Conservation (phyloP, 2,797 vertebrate species). For the Gadopsis marmoratus region DNA sequence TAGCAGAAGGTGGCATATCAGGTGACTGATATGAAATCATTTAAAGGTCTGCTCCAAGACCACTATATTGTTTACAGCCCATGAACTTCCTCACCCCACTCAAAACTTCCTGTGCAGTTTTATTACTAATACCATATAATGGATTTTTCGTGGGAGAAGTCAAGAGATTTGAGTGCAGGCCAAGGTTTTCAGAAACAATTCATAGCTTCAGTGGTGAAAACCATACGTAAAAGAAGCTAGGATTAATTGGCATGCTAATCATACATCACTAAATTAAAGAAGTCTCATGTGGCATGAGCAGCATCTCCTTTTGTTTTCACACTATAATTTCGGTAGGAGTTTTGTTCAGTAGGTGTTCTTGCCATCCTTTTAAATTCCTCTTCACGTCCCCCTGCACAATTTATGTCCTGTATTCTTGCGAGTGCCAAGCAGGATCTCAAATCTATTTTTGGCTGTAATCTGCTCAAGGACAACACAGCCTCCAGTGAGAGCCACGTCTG, state of each 20-base stretch:
- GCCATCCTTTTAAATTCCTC: conserved; percentile 9
- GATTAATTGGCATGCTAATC: conserved; percentile 28
- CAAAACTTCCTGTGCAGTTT: background rate
- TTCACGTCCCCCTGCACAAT: background rate
- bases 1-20: conserved; percentile 4
- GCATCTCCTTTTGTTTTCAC: conserved; percentile 28
- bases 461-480: conserved; percentile 58
- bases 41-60: conserved; percentile 14
- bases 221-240: conserved; percentile 12
- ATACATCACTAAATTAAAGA: conserved; percentile 21
- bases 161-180: conserved; percentile 9
- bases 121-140: conserved; percentile 11
- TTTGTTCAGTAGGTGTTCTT: conserved; percentile 13
- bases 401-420: background rate
- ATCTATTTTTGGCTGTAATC: conserved; percentile 70
- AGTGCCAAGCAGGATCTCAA: conserved; percentile 17
- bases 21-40: conserved; percentile 6
- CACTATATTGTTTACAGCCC: background rate
- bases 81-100: background rate
- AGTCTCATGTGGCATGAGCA: background rate
- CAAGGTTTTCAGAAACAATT: conserved; percentile 19
- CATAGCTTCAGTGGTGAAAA: conserved; percentile 17
- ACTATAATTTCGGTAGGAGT: background rate
- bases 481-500: conserved; percentile 40
- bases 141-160: conserved; percentile 3